Evolutionary conservation across 1,140 invertebrate species (phyloP).

Genomic region (Solenopsis invicta): DNA sequence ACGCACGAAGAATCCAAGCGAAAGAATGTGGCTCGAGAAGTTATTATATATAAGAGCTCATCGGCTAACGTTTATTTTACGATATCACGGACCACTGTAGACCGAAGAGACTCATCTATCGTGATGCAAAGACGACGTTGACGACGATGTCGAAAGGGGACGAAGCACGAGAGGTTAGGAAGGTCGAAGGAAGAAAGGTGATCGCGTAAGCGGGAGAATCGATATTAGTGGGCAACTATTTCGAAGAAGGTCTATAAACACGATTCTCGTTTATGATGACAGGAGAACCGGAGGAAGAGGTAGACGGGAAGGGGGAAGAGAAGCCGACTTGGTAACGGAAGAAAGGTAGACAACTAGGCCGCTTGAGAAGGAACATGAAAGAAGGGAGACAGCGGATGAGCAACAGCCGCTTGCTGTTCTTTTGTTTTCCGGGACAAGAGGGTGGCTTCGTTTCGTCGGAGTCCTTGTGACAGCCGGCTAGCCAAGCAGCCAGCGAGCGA

Average conservation of each 20-base stretch:
- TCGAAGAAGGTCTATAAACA: slow-evolving; percentile 49
- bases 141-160: slow-evolving; percentile 12
- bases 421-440: slow-evolving; percentile 82
- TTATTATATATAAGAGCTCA: slow-evolving; percentile 44
- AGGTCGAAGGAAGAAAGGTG: slow-evolving; percentile 10
- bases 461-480: slow-evolving; percentile 53
- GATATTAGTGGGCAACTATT: slow-evolving; percentile 43
- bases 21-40: slow-evolving; percentile 37
- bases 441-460: slow-evolving; percentile 77
- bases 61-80: slow-evolving; percentile 53
- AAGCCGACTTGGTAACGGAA: neutral
- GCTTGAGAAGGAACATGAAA: neutral
- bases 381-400: slow-evolving; percentile 60
- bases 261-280: slow-evolving; percentile 55
- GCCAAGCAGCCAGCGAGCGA: neutral
- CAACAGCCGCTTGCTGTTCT: slow-evolving; percentile 78
- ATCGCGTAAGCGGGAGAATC: neutral
- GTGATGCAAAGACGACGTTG: slow-evolving; percentile 33
- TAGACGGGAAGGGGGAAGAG: neutral
- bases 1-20: slow-evolving; percentile 35
- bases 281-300: neutral
- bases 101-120: slow-evolving; percentile 34
- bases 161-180: neutral
- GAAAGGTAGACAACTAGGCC: slow-evolving; percentile 4
- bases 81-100: slow-evolving; percentile 45